Conservation (phyloP, 2,113 vertebrate species). For the Phasianus colchicus region DNA sequence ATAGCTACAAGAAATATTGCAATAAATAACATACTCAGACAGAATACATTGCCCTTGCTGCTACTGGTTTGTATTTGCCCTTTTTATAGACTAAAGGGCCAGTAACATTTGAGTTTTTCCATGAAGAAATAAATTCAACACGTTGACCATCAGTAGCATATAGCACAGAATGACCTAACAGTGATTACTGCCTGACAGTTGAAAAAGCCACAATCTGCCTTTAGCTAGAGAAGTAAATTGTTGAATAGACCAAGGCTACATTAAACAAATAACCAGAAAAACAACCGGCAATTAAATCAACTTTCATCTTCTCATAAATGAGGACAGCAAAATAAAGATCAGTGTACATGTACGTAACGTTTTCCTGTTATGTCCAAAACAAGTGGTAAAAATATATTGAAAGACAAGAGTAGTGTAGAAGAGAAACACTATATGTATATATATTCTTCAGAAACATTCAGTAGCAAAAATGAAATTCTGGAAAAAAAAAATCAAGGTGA, state of each 20-base stretch:
- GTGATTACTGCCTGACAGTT: conserved; percentile 1
- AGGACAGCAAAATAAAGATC: neutral
- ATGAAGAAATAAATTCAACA: conserved; percentile 5
- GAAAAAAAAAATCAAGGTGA: neutral
- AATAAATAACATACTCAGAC: neutral
- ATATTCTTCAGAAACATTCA: neutral
- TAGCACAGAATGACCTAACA: neutral
- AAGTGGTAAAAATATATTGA: neutral
- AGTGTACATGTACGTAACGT: neutral
- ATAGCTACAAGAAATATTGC: neutral
- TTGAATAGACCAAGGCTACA: neutral
- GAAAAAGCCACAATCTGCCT: conserved; percentile 45
- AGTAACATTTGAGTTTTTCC: neutral
- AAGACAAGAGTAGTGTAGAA: neutral
- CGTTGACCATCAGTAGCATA: neutral
- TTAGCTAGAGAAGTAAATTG: conserved; percentile 38
- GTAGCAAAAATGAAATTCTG: neutral
- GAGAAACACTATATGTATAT: neutral
- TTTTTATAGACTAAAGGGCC: neutral
- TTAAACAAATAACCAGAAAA: conserved; percentile 57
- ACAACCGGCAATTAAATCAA: neutral
- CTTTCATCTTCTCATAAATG: neutral
- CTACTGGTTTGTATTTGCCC: neutral
- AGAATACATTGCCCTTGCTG: neutral
- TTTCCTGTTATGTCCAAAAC: neutral